A percentile compares a stretch with the other conserved stretches of the same genome.
Evolutionary conservation across 2,888 invertebrate genomes (phyloP).

Genomic region (Globia sparganii): DNA sequence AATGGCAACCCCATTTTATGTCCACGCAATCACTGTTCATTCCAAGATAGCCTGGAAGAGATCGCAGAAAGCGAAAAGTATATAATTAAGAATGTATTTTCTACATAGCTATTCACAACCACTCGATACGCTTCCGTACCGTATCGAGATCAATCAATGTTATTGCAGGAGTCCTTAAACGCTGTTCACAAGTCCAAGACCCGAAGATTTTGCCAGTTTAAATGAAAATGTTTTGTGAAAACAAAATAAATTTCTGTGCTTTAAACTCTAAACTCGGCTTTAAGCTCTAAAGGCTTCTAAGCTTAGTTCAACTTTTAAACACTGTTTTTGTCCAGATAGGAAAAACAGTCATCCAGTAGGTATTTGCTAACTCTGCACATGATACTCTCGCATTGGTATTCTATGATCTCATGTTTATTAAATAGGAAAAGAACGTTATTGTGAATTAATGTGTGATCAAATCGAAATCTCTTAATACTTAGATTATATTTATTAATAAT

Average conservation of each 20-base stretch:
- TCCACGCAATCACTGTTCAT: neutral
- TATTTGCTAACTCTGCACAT: neutral
- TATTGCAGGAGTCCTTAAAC: neutral
- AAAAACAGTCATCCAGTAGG: too few species aligned
- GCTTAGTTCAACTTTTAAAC: too few species aligned
- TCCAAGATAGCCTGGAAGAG: neutral
- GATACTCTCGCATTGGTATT: neutral
- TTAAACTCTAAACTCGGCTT: too few species aligned
- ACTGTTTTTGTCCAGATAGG: neutral
- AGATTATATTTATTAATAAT: neutral
- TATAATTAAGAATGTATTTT: neutral
- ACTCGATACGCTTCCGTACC: too few species aligned
- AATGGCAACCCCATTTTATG: neutral
- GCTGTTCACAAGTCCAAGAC: too few species aligned
- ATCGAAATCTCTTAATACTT: neutral
- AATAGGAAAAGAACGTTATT: neutral
- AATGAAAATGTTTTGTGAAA: too few species aligned
- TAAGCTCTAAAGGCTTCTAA: too few species aligned
- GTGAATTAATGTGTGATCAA: neutral
- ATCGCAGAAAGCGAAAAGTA: neutral
- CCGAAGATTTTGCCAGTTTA: too few species aligned
- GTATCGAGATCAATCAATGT: neutral
- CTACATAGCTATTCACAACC: neutral
- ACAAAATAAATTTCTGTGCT: too few species aligned
- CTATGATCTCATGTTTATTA: slow-evolving; percentile 10